Evolutionary conservation across 2,888 invertebrate genomes (phyloP).

Genomic region (Mycalesis mineus): DNA sequence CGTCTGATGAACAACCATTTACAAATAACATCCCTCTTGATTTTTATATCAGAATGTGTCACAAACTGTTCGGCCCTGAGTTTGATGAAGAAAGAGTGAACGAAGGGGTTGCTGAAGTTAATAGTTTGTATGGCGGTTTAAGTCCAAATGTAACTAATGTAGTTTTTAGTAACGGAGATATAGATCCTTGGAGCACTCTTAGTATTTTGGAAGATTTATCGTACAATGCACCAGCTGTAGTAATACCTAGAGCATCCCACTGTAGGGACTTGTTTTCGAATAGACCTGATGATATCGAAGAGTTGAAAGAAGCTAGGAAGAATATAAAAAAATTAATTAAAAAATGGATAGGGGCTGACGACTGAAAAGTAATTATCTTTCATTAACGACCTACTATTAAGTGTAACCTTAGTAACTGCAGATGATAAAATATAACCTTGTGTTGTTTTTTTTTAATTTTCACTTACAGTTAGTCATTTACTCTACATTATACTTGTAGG

Average conservation of each 20-base stretch:
- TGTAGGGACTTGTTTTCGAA: conserved; percentile 57
- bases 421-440: too few relatives aligned
- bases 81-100: conserved; percentile 55
- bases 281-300: conserved; percentile 45
- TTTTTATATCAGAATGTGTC: conserved; percentile 60
- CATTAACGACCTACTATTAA: background rate
- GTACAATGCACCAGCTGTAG: conserved; percentile 55
- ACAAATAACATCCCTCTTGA: conserved; percentile 63
- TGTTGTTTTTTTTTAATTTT: too few relatives aligned
- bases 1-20: conserved; percentile 78
- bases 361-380: conserved; percentile 30
- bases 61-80: conserved; percentile 57
- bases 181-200: conserved; percentile 79
- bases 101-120: conserved; percentile 56
- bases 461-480: too few relatives aligned
- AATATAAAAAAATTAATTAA: conserved; percentile 58
- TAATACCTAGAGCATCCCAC: conserved; percentile 53
- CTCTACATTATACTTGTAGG: too few relatives aligned
- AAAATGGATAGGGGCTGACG: conserved; percentile 55
- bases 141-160: conserved; percentile 73
- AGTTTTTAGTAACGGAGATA: conserved; percentile 77
- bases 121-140: conserved; percentile 68
- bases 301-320: conserved; percentile 52
- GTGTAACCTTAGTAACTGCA: too few relatives aligned
- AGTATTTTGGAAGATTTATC: conserved; percentile 68